Evolutionary conservation across 2,888 invertebrate species (phyloP).

Genomic region (Hirtodrosophila cameraria): DNA sequence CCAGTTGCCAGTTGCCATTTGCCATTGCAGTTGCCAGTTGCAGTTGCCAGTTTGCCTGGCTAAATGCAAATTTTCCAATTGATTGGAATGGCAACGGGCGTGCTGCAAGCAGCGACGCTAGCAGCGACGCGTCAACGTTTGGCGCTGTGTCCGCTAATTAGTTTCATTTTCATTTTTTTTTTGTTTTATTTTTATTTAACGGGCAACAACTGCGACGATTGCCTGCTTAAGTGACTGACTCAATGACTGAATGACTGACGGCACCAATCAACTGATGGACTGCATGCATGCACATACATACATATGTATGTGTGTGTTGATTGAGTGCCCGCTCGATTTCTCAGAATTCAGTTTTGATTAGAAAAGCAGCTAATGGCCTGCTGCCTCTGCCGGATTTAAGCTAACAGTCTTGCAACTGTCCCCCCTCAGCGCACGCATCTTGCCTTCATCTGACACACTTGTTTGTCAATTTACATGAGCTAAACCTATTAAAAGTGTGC

Average conservation of each 20-base stretch:
- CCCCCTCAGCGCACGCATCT: neutral
- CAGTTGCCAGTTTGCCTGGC: constrained; percentile 35
- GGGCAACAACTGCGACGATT: constrained; percentile 50
- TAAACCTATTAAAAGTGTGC: neutral
- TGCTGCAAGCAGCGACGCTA: constrained; percentile 15
- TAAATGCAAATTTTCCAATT: constrained; percentile 80
- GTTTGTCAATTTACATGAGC: neutral
- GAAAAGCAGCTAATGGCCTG: constrained; percentile 43
- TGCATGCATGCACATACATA: no score
- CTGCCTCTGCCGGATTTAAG: constrained; percentile 15
- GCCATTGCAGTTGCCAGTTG: constrained; percentile 29
- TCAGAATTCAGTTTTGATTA: constrained; percentile 47
- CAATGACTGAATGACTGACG: constrained; percentile 53
- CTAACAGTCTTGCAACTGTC: neutral
- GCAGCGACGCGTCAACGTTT: constrained; percentile 27
- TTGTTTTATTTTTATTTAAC: constrained; percentile 16
- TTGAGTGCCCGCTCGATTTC: constrained; percentile 38
- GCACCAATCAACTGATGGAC: constrained; percentile 34
- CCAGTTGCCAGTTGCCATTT: constrained; percentile 36
- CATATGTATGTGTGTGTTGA: constrained; percentile 10
- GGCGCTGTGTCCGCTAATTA: constrained; percentile 64
- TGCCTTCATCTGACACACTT: neutral
- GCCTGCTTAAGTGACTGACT: constrained; percentile 57
- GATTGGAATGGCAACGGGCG: constrained; percentile 70
- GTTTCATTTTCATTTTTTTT: constrained; percentile 73